phyloP scores from a whole-genome alignment of 2,113 vertebrate species.

The Anser brachyrhynchus region DNA sequence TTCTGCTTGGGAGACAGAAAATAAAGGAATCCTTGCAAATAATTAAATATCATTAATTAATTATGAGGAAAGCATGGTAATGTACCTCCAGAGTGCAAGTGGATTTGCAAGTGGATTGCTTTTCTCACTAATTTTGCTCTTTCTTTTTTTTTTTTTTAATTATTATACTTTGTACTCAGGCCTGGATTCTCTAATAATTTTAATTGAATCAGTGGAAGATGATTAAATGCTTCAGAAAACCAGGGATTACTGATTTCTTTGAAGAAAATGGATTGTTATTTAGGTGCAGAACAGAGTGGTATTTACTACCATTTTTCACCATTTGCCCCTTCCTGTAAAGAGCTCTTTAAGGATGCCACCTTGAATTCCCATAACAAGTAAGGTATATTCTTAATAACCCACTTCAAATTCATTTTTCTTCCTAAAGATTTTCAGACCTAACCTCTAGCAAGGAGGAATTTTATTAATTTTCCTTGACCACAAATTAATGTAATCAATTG shows the following conservation, averaged over 20 bases:
- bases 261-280: background rate
- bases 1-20: constrained; percentile 2
- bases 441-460: background rate
- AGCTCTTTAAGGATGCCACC: background rate
- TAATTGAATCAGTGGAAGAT: background rate
- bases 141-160: background rate
- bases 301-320: background rate
- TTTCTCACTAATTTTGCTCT: background rate
- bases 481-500: background rate
- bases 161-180: background rate
- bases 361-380: background rate
- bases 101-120: background rate
- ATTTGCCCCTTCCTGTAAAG: background rate
- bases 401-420: background rate
- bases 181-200: background rate
- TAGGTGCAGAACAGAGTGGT: background rate
- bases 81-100: constrained; percentile 2
- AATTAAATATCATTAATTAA: constrained; percentile 60
- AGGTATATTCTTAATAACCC: background rate
- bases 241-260: background rate
- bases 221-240: background rate
- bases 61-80: constrained; percentile 14
- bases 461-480: background rate
- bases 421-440: background rate
- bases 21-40: constrained; percentile 49